phyloP scores from a whole-genome alignment of 2,113 vertebrate species.

The Siphamia tubifer region DNA sequence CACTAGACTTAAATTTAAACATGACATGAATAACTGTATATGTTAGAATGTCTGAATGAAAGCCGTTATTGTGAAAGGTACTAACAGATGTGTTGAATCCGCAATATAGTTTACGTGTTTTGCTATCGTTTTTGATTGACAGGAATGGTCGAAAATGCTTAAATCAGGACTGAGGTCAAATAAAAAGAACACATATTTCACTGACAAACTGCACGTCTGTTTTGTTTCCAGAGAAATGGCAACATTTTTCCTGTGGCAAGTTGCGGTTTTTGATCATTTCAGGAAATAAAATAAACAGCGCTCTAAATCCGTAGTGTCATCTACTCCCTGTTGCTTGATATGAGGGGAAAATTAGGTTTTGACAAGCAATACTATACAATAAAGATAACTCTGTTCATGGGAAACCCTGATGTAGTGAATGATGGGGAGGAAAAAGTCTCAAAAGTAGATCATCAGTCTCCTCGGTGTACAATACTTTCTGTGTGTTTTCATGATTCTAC shows the following conservation, averaged over 20 bases:
- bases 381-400: constrained; percentile 20
- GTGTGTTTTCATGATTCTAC: background rate
- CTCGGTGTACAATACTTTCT: background rate
- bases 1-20: no score
- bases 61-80: no score
- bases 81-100: no score
- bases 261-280: background rate
- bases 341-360: constrained; percentile 38
- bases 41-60: no score
- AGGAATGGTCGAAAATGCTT: no score
- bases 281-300: constrained; percentile 24
- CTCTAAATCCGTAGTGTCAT: constrained; percentile 30
- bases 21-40: no score
- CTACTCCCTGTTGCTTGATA: constrained; percentile 33
- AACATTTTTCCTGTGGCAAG: background rate
- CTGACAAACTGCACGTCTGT: no score
- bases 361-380: constrained; percentile 41
- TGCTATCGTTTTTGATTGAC: no score
- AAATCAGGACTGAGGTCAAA: no score
- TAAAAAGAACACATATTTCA: no score
- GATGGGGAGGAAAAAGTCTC: constrained; percentile 25
- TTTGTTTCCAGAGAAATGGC: no score
- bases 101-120: no score
- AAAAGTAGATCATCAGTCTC: constrained; percentile 6
- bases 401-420: constrained; percentile 23